Conservation (phyloP, 2,888 invertebrate species). For the Tachystola acroxantha region DNA sequence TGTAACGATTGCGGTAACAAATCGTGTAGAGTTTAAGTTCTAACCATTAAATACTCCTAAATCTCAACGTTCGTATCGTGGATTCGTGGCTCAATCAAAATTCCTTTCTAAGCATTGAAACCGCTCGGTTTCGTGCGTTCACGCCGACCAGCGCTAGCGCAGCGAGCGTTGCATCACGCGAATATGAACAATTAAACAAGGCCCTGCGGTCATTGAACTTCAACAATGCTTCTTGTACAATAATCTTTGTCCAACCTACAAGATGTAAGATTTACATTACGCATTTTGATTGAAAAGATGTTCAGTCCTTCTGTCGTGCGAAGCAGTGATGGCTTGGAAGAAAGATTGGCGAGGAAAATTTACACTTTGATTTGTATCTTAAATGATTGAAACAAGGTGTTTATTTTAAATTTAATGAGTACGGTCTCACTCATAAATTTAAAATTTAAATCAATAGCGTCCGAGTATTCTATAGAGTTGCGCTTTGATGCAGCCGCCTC, state of each 20-base stretch:
- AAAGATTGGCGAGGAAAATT: too few species aligned
- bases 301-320: too few species aligned
- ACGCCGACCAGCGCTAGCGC: not conserved
- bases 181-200: constrained; percentile 41
- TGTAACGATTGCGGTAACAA: too few species aligned
- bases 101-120: not conserved
- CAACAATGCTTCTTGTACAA: constrained; percentile 26
- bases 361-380: too few species aligned
- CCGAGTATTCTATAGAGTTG: constrained; percentile 5
- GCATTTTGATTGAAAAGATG: too few species aligned
- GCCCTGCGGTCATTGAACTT: constrained; percentile 37
- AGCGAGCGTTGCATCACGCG: constrained; percentile 41
- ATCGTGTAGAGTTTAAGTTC: too few species aligned
- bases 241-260: constrained; percentile 32
- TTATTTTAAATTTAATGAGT: too few species aligned
- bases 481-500: constrained; percentile 55
- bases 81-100: not conserved
- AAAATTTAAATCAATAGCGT: constrained; percentile 11
- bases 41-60: too few species aligned
- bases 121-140: not conserved
- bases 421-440: not conserved
- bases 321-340: too few species aligned
- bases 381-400: too few species aligned
- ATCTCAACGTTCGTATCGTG: not conserved
- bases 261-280: too few species aligned